These are phyloP conservation scores for Drosophila sechellia DNA, from an alignment of 1,140 invertebrate species.

Conservation along the genomic window DNA sequence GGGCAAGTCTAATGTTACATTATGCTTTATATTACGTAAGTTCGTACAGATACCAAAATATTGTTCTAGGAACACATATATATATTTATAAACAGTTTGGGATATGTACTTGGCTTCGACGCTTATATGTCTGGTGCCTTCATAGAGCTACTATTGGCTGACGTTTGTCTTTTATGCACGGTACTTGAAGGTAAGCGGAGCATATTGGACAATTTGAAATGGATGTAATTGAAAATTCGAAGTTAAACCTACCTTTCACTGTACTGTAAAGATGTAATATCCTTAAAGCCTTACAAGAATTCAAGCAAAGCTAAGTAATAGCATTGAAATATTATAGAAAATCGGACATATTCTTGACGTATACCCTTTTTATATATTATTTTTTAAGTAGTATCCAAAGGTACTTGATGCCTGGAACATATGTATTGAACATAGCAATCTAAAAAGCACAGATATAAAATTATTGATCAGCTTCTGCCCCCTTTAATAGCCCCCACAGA, in stretches of 20 bases:
- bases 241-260: neutral
- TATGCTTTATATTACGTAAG: conserved; percentile 40
- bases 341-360: too few species aligned
- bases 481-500: neutral
- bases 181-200: conserved; percentile 24
- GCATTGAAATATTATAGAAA: too few species aligned
- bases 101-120: conserved; percentile 65
- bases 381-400: neutral
- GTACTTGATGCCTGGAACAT: too few species aligned
- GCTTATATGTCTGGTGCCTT: conserved; percentile 48
- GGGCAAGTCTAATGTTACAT: conserved; percentile 19
- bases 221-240: conserved; percentile 3
- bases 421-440: neutral
- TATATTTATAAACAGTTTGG: conserved; percentile 51
- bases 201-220: conserved; percentile 10
- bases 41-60: conserved; percentile 37
- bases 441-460: neutral
- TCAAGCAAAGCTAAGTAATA: too few species aligned
- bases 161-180: conserved; percentile 60
- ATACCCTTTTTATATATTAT: neutral
- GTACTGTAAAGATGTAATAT: too few species aligned
- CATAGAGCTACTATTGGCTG: conserved; percentile 66
- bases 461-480: neutral
- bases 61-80: conserved; percentile 35
- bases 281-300: too few species aligned